Evolutionary conservation across 2,888 invertebrate species (phyloP), one percentile per base, ranked within the genome.

Genomic region (Ophion ventricosus): DNA sequence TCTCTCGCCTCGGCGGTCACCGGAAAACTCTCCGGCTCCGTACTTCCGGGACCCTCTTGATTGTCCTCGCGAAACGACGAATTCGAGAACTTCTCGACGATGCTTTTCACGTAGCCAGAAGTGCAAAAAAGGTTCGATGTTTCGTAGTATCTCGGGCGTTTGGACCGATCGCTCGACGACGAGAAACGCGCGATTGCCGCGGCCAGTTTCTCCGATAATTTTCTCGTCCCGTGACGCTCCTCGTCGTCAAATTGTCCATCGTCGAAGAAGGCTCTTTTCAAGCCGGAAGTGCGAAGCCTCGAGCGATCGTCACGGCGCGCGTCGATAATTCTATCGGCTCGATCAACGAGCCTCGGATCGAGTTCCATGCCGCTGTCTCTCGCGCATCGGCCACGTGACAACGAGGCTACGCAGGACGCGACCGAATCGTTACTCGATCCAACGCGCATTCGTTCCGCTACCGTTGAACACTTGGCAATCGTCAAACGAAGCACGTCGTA

Each of bases 371-470:
- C 56, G n/a, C 20, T 35, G n/a, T 57, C 57, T 59, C 23, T 14
- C 23, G 10, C 72, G 59, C 20, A 3, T 23, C 35, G n/a, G 20
- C 17, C 26, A 8, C 25, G 56, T 35, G 35, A 23, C 23, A 59
- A 17, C 11, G 54, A 43, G 54, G 26, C 57, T 11, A 61, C n/a
- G 54, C 49, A 26, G 11, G 26, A 74, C 56, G 20, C 54, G 20
- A n/a, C 23, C 2, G 29, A 54, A 75, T 35, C 49, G 63, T 87
- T 85, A 17, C 86, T 87, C 54, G 89, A 57, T 40, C 77, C 14
- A 49, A 91, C 88, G 82, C 61, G 88, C 89, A 89, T 85, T 75
- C 87, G 88, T 84, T 90, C 88, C 23, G 92, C 90, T 26, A 90
- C 57, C 11, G 85, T 87, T 4, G 86, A 82, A 78, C 80, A 85